Base-by-base conservation (phyloP, 2,797 vertebrate species). In the Gambusia yucatana region DNA sequence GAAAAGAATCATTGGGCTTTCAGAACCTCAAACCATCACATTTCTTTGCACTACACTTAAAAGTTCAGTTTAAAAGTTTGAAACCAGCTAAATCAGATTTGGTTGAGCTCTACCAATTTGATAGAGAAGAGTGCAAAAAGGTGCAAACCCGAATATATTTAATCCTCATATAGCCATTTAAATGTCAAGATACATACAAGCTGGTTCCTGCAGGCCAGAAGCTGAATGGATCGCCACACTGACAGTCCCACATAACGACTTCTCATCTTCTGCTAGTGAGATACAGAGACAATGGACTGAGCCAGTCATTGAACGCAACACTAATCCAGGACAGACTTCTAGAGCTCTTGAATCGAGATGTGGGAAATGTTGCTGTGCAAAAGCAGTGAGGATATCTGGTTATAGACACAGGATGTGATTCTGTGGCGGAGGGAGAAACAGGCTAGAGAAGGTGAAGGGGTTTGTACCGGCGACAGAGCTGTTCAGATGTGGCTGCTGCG, bases 161-260 rank as follows among this genome's bases (percentile, higher is more conserved):
- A 1, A 0, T 3, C 17, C 3, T 36, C 25, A 28, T 33, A 1
- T n/a, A n/a, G 10, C 17, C 22, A 17, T 67, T 46, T 57, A 67
- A 55, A 67, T 33, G 48, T 17, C 4, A 14, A 25, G 30, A 91
- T 69, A 91, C 93, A 36, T 89, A 96, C 96, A 92, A 33, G 87
- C 90, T 22, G 93, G 92, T 25, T 94, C 77, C 81, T 92, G 90
- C 41, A 96, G 89, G 77, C 95, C 93, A 9, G 75, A 79, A 30
- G 94, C 95, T 0, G 94, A 94, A 77, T 96, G 94, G 71, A 96
- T 71, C 8, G 91, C 93, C 63, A 95, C 94, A 46, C 78, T 88
- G 69, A 96, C 80, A 52, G 95, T 96, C 25, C 96, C 96, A 84
- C 94, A 94, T 57, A 95, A 30, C 6, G 76, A 88, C 4, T 71